Evolutionary conservation across 2,888 invertebrate species (phyloP).

Genomic region (Tipula confusa): DNA sequence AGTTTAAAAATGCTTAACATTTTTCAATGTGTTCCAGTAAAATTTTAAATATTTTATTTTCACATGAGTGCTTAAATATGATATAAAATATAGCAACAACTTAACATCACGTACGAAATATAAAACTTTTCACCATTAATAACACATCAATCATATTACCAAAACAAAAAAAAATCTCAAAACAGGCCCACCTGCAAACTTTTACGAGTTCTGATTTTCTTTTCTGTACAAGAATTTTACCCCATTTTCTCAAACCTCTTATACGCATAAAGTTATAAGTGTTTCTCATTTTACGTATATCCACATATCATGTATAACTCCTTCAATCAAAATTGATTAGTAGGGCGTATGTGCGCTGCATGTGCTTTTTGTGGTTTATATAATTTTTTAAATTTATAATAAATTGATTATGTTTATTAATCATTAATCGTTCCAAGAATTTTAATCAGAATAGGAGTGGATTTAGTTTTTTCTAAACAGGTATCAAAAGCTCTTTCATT

Average conservation of each 20-base stretch:
- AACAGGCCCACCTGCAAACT: neutral
- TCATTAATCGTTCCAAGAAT: too few relatives aligned
- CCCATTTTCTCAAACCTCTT: neutral
- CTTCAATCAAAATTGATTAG: neutral
- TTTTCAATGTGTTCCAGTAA: too few relatives aligned
- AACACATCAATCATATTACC: neutral
- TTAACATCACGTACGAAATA: neutral
- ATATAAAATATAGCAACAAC: neutral
- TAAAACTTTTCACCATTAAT: slow-evolving; percentile 25
- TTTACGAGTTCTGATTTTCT: neutral
- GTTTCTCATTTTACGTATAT: neutral
- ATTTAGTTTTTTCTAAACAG: too few relatives aligned
- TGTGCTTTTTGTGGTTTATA: neutral
- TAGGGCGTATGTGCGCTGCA: neutral
- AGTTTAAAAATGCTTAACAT: too few relatives aligned
- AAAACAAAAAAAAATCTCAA: neutral
- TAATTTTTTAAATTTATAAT: too few relatives aligned
- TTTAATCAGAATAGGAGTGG: too few relatives aligned
- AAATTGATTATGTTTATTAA: too few relatives aligned
- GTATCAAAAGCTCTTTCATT: too few relatives aligned
- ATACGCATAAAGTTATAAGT: neutral
- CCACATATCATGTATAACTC: neutral
- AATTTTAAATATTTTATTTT: neutral
- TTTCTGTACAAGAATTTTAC: neutral
- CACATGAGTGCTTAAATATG: neutral